Evolutionary conservation across 2,888 invertebrate genomes (phyloP).

Genomic region (Argyresthia goedartella): DNA sequence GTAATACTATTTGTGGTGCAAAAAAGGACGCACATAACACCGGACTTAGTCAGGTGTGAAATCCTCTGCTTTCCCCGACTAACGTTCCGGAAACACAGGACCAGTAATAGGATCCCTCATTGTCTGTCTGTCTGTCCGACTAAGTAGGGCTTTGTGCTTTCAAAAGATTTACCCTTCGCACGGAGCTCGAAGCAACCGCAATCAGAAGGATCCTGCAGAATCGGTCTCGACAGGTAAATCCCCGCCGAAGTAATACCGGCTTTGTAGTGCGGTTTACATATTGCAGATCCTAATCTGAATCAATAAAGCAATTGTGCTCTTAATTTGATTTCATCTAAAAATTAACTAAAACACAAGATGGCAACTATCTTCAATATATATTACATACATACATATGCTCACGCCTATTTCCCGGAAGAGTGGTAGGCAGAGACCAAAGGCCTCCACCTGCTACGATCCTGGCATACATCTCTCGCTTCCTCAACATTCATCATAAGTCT

Average conservation of each 20-base stretch:
- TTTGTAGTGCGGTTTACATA: too few relatives aligned
- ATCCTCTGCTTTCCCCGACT: not conserved
- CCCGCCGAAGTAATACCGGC: not conserved
- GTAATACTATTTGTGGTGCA: slow-evolving; percentile 24
- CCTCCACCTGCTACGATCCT: too few relatives aligned
- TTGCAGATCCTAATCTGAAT: too few relatives aligned
- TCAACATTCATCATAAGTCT: too few relatives aligned
- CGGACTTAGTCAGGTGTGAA: slow-evolving; percentile 2
- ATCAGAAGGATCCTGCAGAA: slow-evolving; percentile 1
- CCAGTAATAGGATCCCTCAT: slow-evolving; percentile 44
- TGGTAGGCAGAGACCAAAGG: too few relatives aligned
- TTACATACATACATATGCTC: too few relatives aligned
- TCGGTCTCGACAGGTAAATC: not conserved
- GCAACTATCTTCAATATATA: too few relatives aligned
- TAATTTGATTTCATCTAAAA: too few relatives aligned
- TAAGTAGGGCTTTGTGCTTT: slow-evolving; percentile 32
- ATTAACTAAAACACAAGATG: too few relatives aligned
- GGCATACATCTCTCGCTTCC: too few relatives aligned
- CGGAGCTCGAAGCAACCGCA: slow-evolving; percentile 10
- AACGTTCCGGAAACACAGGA: slow-evolving; percentile 43
- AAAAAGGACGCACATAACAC: slow-evolving; percentile 5
- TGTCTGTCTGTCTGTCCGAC: slow-evolving; percentile 31
- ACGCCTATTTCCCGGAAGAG: too few relatives aligned
- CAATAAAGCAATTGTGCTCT: too few relatives aligned
- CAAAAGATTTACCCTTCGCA: slow-evolving; percentile 48